Base-by-base conservation (phyloP, 2,888 invertebrate genomes). In the Tethea ocularis region DNA sequence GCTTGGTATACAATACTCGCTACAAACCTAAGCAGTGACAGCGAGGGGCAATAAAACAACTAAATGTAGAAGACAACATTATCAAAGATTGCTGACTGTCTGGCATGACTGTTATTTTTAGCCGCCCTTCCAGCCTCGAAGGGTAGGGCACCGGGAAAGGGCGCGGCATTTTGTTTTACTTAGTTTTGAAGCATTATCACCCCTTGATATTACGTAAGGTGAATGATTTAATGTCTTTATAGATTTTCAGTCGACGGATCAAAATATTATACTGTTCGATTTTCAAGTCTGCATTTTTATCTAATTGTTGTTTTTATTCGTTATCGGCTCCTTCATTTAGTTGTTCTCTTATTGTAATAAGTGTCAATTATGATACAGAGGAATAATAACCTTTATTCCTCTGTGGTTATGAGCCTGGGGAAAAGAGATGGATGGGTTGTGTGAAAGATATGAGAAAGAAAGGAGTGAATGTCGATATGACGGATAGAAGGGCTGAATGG, bases 81-180 rank as follows among this genome's bases (percentile, higher is more conserved):
- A 46, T 26, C 24, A 8, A 52, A 52, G 52, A 52, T 29, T 52
- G 26, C 46, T 46, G 20, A 20, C 15, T 26, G 52, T 52, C 52
- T 52, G 26, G 29, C 52, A n/a, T 54, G 54, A 22, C 33, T 54
- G 33, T 11, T 54, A 54, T 54, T 54, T 54, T 52, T 52, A 20
- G 22, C 6, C 20, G 46, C 46, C 46, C 46, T 20, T n/a, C 20
- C 20, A n/a, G 46, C n/a, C 46, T n/a, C 38, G 17, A 57, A 59
- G 65, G 76, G 74, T 63, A 61, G 68, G 72, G 72, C 68, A n/a
- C 1, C 59, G 38, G 67, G 65, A 75, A 75, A 80, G 81, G 83
- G 82, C 79, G 81, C 75, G 82, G 63, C 70, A 72, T 75, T 73
- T 68, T 59, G 68, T 63, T 71, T 66, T 61, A 61, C 69, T 72